Conservation (phyloP, 35 echinoderm and acorn worm genomes). For the Strongylocentrotus purpuratus region DNA sequence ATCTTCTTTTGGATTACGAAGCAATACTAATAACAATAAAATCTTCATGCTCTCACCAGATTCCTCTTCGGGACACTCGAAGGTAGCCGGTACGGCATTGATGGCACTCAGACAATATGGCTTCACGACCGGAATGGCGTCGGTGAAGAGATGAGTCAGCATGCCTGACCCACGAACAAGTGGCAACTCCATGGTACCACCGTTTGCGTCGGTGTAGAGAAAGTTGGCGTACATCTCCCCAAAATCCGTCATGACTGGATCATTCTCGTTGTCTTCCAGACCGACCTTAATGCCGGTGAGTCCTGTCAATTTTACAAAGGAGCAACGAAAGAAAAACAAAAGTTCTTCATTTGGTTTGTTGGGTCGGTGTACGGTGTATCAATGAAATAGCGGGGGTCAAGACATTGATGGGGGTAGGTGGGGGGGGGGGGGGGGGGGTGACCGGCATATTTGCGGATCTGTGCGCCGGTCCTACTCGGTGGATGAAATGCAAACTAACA, state of each 20-base stretch:
- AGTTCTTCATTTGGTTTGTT: too few species aligned
- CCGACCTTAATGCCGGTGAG: conserved; percentile 64
- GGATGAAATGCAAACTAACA: too few species aligned
- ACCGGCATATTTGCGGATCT: too few species aligned
- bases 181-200: conserved; percentile 82
- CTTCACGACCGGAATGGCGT: conserved; percentile 70
- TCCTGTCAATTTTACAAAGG: not conserved
- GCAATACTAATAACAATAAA: too few species aligned
- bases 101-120: conserved; percentile 81
- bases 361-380: too few species aligned
- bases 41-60: conserved; percentile 54
- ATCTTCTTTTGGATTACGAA: too few species aligned
- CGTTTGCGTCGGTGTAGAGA: conserved; percentile 49
- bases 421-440: too few species aligned
- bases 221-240: conserved; percentile 92
- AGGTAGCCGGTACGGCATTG: conserved; percentile 50
- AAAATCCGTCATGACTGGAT: conserved; percentile 84
- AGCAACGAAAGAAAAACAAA: too few species aligned
- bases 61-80: conserved; percentile 75
- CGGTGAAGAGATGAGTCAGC: conserved; percentile 78
- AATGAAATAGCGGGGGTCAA: too few species aligned
- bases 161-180: conserved; percentile 77
- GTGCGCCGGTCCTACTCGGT: too few species aligned
- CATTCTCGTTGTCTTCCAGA: conserved; percentile 48
- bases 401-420: too few species aligned